Percentiles rank a stretch among this genome's conserved stretches.
phyloP scores from a whole-genome alignment of 2,113 vertebrate species.

The Drymodes brunneopygia region DNA sequence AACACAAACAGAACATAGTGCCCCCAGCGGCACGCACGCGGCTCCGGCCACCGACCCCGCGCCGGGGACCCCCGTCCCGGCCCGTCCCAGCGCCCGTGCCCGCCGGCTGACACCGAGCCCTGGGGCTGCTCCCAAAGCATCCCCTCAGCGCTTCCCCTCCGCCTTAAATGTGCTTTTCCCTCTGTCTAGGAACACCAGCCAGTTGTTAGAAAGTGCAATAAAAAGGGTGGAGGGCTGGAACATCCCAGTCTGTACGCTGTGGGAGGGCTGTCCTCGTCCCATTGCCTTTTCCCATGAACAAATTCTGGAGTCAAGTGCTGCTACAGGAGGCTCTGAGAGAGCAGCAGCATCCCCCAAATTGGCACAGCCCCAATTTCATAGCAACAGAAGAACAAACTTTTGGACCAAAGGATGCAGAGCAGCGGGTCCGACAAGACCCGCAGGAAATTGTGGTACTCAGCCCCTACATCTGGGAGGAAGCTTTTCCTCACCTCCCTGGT shows the following conservation, averaged over 20 bases:
- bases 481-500: background rate
- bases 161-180: background rate
- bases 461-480: background rate
- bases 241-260: background rate
- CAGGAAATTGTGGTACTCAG: background rate
- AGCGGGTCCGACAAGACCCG: background rate
- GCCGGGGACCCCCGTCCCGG: background rate
- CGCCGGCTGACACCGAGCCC: background rate
- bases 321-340: background rate
- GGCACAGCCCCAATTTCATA: background rate
- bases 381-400: background rate
- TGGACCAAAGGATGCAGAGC: background rate
- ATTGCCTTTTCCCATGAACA: background rate
- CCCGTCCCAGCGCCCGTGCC: background rate
- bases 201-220: conserved; percentile 3
- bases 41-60: background rate
- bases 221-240: background rate
- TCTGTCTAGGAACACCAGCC: background rate
- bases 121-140: background rate
- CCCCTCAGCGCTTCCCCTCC: background rate
- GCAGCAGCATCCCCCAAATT: background rate
- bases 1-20: conserved; percentile 41
- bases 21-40: conserved; percentile 36
- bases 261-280: background rate
- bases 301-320: background rate